phyloP scores from a whole-genome alignment of 2,888 invertebrate genomes.

The Pristionchus entomophagus region DNA sequence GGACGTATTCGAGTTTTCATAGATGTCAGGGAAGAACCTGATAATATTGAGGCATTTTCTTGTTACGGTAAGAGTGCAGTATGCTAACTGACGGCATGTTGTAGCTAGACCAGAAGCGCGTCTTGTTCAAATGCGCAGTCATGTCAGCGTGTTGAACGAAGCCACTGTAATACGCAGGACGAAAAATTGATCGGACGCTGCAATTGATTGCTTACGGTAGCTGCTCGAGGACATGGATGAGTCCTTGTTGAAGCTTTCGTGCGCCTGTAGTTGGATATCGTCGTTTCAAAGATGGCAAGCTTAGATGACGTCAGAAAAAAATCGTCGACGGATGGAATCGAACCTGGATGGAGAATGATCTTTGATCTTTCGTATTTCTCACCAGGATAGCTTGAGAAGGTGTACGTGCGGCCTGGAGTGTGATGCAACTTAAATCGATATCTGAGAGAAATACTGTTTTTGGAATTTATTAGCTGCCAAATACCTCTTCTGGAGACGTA shows the following conservation, averaged over 20 bases:
- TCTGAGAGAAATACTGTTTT: conserved; percentile 29
- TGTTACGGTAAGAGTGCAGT: background rate
- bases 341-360: conserved; percentile 53
- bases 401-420: conserved; percentile 69
- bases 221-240: conserved; percentile 87
- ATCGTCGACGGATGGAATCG: conserved; percentile 72
- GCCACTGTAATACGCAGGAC: too few relatives aligned
- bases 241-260: conserved; percentile 74
- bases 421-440: conserved; percentile 55
- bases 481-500: conserved; percentile 79
- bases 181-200: conserved; percentile 51
- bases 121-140: conserved; percentile 69
- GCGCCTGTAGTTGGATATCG: conserved; percentile 83
- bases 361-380: background rate
- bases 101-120: conserved; percentile 85
- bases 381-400: conserved; percentile 76
- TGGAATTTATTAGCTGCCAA: too few relatives aligned
- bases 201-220: conserved; percentile 78
- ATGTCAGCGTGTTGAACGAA: conserved; percentile 67
- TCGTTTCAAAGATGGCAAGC: conserved; percentile 84
- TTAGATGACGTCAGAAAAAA: conserved; percentile 69
- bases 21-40: conserved; percentile 81
- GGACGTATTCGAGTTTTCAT: conserved; percentile 82
- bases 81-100: conserved; percentile 80
- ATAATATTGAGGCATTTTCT: background rate